These are phyloP conservation scores for Himalopsyche tibetana DNA, from an alignment of 2,888 invertebrate species.

Conservation along the genomic window DNA sequence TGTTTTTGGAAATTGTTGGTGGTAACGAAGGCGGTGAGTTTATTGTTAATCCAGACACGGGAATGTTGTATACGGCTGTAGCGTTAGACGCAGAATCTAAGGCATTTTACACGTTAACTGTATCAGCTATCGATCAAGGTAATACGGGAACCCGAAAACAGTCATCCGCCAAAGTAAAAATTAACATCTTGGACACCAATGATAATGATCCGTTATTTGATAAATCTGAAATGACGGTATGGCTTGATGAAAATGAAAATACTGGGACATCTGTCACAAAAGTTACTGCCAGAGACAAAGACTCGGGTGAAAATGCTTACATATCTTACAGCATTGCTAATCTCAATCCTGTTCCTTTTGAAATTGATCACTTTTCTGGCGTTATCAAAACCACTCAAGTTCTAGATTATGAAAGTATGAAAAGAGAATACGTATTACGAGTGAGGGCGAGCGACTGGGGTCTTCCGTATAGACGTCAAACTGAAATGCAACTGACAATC, in stretches of 20 bases:
- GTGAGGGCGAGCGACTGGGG: slow-evolving; percentile 98
- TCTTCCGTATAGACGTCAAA: slow-evolving; percentile 91
- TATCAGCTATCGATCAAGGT: slow-evolving; percentile 92
- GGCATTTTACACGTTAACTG: slow-evolving; percentile 90
- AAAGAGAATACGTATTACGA: slow-evolving; percentile 86
- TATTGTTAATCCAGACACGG: slow-evolving; percentile 89
- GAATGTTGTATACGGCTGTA: slow-evolving; percentile 91
- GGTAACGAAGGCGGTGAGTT: slow-evolving; percentile 95
- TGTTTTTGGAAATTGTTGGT: slow-evolving; percentile 91
- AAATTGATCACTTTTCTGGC: slow-evolving; percentile 95
- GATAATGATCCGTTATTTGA: slow-evolving; percentile 96
- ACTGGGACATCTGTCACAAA: slow-evolving; percentile 90
- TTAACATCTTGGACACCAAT: slow-evolving; percentile 93
- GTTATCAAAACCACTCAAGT: slow-evolving; percentile 89
- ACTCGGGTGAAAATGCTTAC: slow-evolving; percentile 96
- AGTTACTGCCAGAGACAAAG: slow-evolving; percentile 90
- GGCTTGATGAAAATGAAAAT: slow-evolving; percentile 91
- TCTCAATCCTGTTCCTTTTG: slow-evolving; percentile 93
- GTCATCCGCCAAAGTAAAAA: slow-evolving; percentile 93
- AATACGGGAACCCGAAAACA: slow-evolving; percentile 89
- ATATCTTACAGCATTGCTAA: slow-evolving; percentile 96
- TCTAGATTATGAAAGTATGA: slow-evolving; percentile 94
- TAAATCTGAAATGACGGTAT: slow-evolving; percentile 81
- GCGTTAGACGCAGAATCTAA: slow-evolving; percentile 90
- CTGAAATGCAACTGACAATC: slow-evolving; percentile 90